Evolutionary conservation across 2,113 vertebrate genomes (phyloP).

Genomic region (Hystrix brachyura): DNA sequence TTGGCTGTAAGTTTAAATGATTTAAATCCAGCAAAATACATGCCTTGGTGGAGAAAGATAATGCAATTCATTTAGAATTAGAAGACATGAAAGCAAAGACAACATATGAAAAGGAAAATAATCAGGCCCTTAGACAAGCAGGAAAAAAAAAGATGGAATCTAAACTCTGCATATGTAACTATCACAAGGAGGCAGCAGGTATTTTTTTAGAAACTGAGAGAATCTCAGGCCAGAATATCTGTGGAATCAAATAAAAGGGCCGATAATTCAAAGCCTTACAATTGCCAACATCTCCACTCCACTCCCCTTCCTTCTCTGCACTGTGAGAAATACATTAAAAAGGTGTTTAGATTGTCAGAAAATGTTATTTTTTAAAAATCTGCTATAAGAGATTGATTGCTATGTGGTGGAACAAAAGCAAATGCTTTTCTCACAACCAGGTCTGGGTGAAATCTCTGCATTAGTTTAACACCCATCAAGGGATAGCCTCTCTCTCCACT

Average conservation of each 20-base stretch:
- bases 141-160: neutral
- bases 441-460: slow-evolving; percentile 16
- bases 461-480: slow-evolving; percentile 39
- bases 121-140: neutral
- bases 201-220: neutral
- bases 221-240: neutral
- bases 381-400: slow-evolving; percentile 2
- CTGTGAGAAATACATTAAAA: slow-evolving; percentile 1
- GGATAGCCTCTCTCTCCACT: neutral
- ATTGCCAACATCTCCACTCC: neutral
- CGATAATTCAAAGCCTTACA: neutral
- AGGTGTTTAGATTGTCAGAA: slow-evolving; percentile 32
- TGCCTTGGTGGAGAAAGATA: neutral
- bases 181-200: neutral
- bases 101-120: neutral
- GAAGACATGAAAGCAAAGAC: neutral
- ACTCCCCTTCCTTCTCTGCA: neutral
- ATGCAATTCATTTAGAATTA: neutral
- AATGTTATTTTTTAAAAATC: neutral
- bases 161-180: neutral
- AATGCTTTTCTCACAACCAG: slow-evolving; percentile 38
- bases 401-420: slow-evolving; percentile 7
- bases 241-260: neutral
- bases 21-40: neutral
- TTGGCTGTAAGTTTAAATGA: neutral